Base-by-base conservation (phyloP, 1,140 invertebrate species). In the Alviniconcha marisindica region DNA sequence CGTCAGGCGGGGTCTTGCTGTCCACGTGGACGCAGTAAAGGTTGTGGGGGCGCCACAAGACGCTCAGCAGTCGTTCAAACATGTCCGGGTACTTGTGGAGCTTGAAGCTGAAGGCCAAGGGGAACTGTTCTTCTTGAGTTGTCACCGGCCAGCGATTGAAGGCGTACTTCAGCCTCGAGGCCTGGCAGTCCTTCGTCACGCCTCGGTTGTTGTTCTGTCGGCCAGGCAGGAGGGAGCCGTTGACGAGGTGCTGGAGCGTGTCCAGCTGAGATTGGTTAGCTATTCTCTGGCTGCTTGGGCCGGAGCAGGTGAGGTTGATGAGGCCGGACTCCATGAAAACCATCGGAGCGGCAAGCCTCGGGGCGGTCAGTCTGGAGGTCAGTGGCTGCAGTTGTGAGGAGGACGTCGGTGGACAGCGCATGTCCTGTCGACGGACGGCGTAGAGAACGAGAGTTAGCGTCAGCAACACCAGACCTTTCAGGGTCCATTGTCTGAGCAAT, bases 1-100 rank as follows among this genome's bases (percentile, higher is more conserved):
- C 69, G 28, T 48, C 69, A 18, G 12, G 40, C 24, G 77, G 78
- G 4, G 77, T 15, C 40, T 84, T 84, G 28, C 5, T 14, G 74
- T 91, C 90, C 18, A 91, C 84, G 79, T 91, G 90, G 60, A 91
- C 80, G 82, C 89, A 91, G 80, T 91, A 91, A 48, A 84, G 66
- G 83, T 91, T 91, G 21, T 91, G 88, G 5, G 88, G 86, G 7
- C 86, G 56, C 74, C 90, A 91, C 44, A 91, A 87, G 10, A 81
- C 74, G n/a, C 84, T 33, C 28, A 91, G 73, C 18, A 91, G 69
- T 54, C 84, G 80, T 63, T 89, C 88, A 1, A 88, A 76, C 79
- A 88, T 88, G 63, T 85, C 81, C 5, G 84, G 81, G 28, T 81
- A 63, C 21, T 40, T 77, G 82, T 87, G 86, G 51, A 88, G 74